A percentile compares a stretch with the other conserved stretches of the same genome.
phyloP scores from a whole-genome alignment of 2,888 invertebrate genomes.

The Trissolcus brochymenae region DNA sequence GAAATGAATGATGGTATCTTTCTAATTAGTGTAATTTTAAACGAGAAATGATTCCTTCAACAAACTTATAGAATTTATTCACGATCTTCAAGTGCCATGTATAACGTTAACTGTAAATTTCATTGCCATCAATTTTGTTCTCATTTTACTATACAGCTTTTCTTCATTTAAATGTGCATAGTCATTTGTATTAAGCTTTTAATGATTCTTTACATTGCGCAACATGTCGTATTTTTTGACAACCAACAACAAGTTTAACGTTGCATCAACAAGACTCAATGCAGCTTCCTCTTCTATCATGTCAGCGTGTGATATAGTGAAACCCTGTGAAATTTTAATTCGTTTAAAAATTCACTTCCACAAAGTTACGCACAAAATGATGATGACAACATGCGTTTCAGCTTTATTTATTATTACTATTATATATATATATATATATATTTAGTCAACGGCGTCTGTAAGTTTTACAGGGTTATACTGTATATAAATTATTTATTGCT shows the following conservation, averaged over 20 bases:
- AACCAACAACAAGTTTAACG: conserved; percentile 14
- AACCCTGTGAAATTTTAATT: conserved; percentile 37
- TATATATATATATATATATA: not conserved
- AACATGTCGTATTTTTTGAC: conserved; percentile 13
- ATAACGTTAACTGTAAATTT: conserved; percentile 32
- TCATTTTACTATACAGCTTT: conserved; percentile 31
- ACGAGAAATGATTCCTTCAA: conserved; percentile 27
- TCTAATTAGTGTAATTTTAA: not conserved
- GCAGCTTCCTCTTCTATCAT: conserved; percentile 15
- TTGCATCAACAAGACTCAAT: conserved; percentile 14
- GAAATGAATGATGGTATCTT: conserved; percentile 5
- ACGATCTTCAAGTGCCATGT: conserved; percentile 54
- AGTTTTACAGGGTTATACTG: conserved; percentile 49
- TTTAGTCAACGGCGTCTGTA: not conserved
- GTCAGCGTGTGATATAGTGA: conserved; percentile 26
- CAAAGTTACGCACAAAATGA: no score
- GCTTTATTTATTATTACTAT: not conserved
- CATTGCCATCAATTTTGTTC: not conserved
- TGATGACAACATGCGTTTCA: not conserved
- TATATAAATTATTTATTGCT: conserved; percentile 39
- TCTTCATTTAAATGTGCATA: conserved; percentile 35
- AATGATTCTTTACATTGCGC: conserved; percentile 22
- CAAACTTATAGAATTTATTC: conserved; percentile 21
- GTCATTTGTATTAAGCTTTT: conserved; percentile 47
- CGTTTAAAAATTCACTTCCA: no score